Percentiles rank a stretch among this genome's conserved stretches.
Evolutionary conservation across 2,888 invertebrate genomes (phyloP).

Genomic region (Atherix ibis): DNA sequence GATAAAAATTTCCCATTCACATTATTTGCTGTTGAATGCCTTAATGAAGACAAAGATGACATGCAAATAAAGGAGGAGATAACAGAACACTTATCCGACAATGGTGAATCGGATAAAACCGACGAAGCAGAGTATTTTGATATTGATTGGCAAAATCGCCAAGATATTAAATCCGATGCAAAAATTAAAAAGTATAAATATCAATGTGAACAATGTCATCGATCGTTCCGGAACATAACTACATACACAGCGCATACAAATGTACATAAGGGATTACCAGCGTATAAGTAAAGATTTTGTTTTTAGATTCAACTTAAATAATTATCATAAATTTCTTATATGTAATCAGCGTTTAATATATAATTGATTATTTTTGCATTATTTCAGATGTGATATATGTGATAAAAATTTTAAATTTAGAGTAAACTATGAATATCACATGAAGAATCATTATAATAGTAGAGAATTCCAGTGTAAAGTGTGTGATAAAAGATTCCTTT

Average conservation of each 20-base stretch:
- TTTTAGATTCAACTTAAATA: too few relatives aligned
- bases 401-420: slow-evolving; percentile 5
- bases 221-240: too few relatives aligned
- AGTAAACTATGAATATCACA: slow-evolving; percentile 8
- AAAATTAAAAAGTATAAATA: neutral
- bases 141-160: too few relatives aligned
- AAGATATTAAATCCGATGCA: too few relatives aligned
- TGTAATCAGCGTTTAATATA: neutral
- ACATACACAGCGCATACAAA: slow-evolving; percentile 8
- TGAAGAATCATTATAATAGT: slow-evolving; percentile 6
- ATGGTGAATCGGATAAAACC: too few relatives aligned
- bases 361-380: neutral
- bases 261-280: slow-evolving; percentile 7
- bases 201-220: slow-evolving; percentile 4
- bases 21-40: too few relatives aligned
- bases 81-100: too few relatives aligned
- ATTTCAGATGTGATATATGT: slow-evolving; percentile 5
- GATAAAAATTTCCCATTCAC: too few relatives aligned
- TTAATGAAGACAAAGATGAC: too few relatives aligned
- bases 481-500: slow-evolving; percentile 4
- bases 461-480: slow-evolving; percentile 4
- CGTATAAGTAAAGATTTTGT: slow-evolving; percentile 4
- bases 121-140: too few relatives aligned
- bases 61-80: too few relatives aligned
- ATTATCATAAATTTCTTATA: neutral